phyloP scores from a whole-genome alignment of 2,797 vertebrate species.

The Gymnothorax reevesii region DNA sequence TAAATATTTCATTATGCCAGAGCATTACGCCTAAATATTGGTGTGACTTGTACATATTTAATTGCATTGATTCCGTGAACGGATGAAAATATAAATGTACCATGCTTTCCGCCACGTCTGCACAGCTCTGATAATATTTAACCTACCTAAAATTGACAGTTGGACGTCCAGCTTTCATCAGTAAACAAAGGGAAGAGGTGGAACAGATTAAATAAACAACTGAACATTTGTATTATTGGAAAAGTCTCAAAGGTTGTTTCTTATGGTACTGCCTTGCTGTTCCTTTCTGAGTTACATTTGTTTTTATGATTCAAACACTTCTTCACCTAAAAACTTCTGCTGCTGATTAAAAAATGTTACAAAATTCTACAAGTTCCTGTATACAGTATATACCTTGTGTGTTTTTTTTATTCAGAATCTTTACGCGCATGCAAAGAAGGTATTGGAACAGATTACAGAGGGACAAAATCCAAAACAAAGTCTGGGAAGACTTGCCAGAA shows the following conservation, averaged over 20 bases:
- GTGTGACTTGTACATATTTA: background rate
- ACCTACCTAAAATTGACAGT: constrained; percentile 32
- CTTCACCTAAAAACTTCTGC: background rate
- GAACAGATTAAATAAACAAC: constrained; percentile 44
- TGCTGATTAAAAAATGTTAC: background rate
- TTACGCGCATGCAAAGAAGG: constrained; percentile 84
- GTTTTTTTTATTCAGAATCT: constrained; percentile 68
- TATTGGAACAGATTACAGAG: constrained; percentile 82
- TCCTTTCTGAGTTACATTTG: background rate
- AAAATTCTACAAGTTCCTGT: background rate
- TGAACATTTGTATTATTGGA: background rate
- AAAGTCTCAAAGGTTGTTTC: background rate
- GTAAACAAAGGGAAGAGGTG: constrained; percentile 42
- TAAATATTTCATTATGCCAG: background rate
- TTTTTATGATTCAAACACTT: constrained; percentile 18
- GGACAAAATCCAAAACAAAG: constrained; percentile 78
- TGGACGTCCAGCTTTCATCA: constrained; percentile 51
- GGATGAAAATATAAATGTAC: background rate
- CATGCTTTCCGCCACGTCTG: background rate
- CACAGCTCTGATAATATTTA: constrained; percentile 51
- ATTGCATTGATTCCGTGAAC: background rate
- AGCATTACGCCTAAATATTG: background rate
- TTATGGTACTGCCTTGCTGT: background rate
- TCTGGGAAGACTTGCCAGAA: constrained; percentile 78
- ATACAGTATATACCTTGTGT: background rate